These are phyloP conservation scores for Phaenicophaeus curvirostris DNA, from an alignment of 2,797 vertebrate genomes.

Conservation along the genomic window DNA sequence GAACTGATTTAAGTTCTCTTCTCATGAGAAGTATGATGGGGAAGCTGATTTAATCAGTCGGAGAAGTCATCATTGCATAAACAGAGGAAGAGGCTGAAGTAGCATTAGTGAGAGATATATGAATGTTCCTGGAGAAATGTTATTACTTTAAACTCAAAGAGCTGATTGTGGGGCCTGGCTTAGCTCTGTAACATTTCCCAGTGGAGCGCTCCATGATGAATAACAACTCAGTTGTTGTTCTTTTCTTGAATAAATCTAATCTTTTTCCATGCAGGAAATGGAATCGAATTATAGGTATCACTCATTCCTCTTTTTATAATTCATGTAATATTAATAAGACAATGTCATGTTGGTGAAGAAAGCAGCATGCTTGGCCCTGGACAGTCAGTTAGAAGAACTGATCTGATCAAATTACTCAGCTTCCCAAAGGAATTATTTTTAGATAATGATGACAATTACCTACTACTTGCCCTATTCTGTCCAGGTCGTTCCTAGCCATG, in stretches of 20 bases:
- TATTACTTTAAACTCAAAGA: constrained; percentile 34
- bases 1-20: neutral
- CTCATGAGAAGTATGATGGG: neutral
- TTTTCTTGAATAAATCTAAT: constrained; percentile 52
- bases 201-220: neutral
- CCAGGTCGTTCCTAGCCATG: neutral
- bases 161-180: neutral
- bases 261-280: constrained; percentile 29
- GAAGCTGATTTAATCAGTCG: neutral
- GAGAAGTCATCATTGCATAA: neutral
- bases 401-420: constrained; percentile 20
- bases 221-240: constrained; percentile 22
- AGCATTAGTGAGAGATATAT: constrained; percentile 3
- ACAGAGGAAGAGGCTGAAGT: constrained; percentile 42
- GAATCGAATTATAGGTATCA: constrained; percentile 38
- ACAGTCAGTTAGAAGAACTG: neutral
- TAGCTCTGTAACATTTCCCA: neutral
- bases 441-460: neutral
- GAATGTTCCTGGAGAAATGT: neutral
- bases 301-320: constrained; percentile 21
- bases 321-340: neutral
- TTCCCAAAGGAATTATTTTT: neutral
- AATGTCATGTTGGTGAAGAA: neutral
- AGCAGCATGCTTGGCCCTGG: neutral
- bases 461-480: neutral